Evolutionary conservation across 2,888 invertebrate species (phyloP), one percentile per base, ranked within the genome.

Genomic region (Anodontia alba): DNA sequence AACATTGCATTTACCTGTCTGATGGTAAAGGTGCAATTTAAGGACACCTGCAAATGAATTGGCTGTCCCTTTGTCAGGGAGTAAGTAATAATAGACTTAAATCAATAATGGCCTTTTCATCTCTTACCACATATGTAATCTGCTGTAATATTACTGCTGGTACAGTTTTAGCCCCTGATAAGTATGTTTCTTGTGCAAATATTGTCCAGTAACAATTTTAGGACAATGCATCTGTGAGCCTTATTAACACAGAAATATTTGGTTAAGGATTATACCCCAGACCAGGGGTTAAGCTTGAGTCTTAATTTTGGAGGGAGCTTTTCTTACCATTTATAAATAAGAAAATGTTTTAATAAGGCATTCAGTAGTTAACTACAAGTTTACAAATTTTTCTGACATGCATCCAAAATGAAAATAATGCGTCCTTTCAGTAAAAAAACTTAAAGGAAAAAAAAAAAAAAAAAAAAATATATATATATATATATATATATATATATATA

Each of bases 61-160:
- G 17, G 10, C 29, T 33, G 29, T 10, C 33, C 20, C 62, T 62
- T 62, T 62, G 62, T 62, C 5, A 33, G 10, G 12, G 1, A 33
- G 23, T 62, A 62, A 62, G 62, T 62, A 62, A 33, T 62, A 62
- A 62, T 62, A 62, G 62, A 62, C 62, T 62, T 62, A 33, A 62
- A 33, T 62, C 62, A 62, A 62, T 62, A 62, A 62, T 62, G 62
- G 29, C 62, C 62, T 62, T 62, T 62, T 33, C 62, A 62, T 62
- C 62, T 62, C 33, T 62, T 62, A 33, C 33, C 62, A 62, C 62
- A 62, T 62, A 62, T 29, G 29, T 62, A 62, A 62, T 62, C 62
- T 29, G 31, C 26, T 33, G 33, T 62, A 62, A 62, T 17, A 62
- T 62, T 62, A 62, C 62, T 62, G 33, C 20, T 20, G 17, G 33